Conservation (phyloP, 2,888 invertebrate genomes). For the Pemphredon lugubris region DNA sequence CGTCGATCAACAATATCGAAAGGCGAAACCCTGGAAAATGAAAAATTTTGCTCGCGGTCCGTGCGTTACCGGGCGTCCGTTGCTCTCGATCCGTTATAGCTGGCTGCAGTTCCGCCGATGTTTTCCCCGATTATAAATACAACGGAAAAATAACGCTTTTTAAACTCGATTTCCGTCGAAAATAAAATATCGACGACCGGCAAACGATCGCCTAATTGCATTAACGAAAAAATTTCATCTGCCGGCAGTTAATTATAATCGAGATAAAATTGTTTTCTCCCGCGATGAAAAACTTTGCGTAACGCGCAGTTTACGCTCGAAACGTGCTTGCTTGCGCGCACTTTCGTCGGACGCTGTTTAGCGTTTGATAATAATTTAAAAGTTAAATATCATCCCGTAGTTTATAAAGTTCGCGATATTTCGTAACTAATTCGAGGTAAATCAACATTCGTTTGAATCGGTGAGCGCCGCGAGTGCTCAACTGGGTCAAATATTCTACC, state of each 20-base stretch:
- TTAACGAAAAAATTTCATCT: neutral
- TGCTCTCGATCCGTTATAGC: slow-evolving; percentile 8
- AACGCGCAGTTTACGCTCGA: neutral
- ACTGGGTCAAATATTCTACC: slow-evolving; percentile 35
- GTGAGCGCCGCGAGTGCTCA: too few relatives aligned
- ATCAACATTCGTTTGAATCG: neutral
- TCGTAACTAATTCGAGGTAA: neutral
- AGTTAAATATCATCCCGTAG: neutral
- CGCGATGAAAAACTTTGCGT: neutral
- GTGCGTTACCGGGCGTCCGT: neutral
- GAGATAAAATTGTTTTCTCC: neutral
- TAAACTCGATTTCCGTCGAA: slow-evolving; percentile 1
- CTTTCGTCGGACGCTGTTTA: neutral
- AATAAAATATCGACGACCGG: neutral
- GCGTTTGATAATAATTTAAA: neutral
- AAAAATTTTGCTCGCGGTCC: slow-evolving; percentile 18
- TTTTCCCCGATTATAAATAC: slow-evolving; percentile 22
- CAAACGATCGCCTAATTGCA: too few relatives aligned
- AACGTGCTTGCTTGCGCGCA: neutral
- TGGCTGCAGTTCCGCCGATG: slow-evolving; percentile 12
- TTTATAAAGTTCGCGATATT: neutral
- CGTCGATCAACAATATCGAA: slow-evolving; percentile 21
- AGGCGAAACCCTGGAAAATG: slow-evolving; percentile 27
- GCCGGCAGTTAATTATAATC: neutral
- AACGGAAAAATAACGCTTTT: neutral